Percentiles rank a stretch among this genome's conserved stretches.
These are phyloP conservation scores for Leuciscus waleckii DNA, from an alignment of 2,797 vertebrate genomes.

Conservation along the genomic window DNA sequence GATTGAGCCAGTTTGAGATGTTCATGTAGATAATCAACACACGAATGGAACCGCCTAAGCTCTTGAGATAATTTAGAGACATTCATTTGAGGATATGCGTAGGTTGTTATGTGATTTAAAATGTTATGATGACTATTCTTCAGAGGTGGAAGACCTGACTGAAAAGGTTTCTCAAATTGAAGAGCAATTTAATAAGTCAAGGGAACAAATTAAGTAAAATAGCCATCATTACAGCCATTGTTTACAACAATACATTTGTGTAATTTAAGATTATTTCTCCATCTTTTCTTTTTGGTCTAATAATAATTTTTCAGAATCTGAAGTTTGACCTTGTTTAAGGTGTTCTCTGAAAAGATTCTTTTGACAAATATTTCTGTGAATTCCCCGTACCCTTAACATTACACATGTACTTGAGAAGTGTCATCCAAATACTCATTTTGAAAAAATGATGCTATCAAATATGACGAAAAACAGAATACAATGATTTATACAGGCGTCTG, in stretches of 20 bases:
- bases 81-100: conserved; percentile 4
- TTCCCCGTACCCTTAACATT: neutral
- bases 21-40: conserved; percentile 17
- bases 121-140: neutral
- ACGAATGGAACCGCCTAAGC: neutral
- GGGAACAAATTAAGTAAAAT: neutral
- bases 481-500: neutral
- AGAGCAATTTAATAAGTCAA: conserved; percentile 18
- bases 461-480: neutral
- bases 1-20: conserved; percentile 17
- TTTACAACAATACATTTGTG: conserved; percentile 6
- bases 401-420: neutral
- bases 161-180: conserved; percentile 4
- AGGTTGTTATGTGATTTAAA: conserved; percentile 20
- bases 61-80: conserved; percentile 10
- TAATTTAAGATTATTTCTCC: neutral
- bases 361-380: neutral
- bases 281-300: neutral
- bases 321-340: neutral
- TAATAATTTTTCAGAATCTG: neutral
- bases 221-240: conserved; percentile 18
- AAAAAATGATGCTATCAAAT: neutral
- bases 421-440: neutral
- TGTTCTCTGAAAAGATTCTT: neutral
- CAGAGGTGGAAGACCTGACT: neutral